Evolutionary conservation across 2,888 invertebrate genomes (phyloP).

Genomic region (Lamellibrachia columna): DNA sequence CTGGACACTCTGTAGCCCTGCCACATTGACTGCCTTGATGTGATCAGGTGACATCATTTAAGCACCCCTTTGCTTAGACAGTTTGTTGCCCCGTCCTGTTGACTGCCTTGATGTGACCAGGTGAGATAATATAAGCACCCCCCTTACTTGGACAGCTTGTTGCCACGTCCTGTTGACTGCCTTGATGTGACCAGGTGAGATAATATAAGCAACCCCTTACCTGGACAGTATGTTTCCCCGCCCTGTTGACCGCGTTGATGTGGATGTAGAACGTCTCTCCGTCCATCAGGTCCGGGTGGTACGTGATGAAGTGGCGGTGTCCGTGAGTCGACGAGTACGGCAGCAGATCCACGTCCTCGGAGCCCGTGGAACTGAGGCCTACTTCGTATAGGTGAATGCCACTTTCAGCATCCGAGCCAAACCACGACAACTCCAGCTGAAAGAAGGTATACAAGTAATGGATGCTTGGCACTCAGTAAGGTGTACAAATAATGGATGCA

Average conservation of each 20-base stretch:
- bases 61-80: background rate
- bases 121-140: background rate
- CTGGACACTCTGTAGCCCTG: no score
- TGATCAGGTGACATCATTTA: background rate
- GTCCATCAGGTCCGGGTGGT: conserved; percentile 28
- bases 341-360: conserved; percentile 42
- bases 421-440: conserved; percentile 8
- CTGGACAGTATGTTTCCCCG: background rate
- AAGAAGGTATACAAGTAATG: background rate
- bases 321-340: conserved; percentile 43
- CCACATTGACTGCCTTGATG: background rate
- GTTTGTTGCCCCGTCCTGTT: background rate
- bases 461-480: no score
- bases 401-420: conserved; percentile 31
- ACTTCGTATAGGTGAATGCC: conserved; percentile 47
- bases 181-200: no score
- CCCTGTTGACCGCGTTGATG: conserved; percentile 47
- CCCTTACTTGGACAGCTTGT: conserved; percentile 38
- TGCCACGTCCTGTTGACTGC: conserved; percentile 29
- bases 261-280: conserved; percentile 46
- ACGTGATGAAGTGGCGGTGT: conserved; percentile 40
- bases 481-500: no score
- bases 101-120: background rate
- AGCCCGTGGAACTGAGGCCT: conserved; percentile 27
- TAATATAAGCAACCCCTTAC: background rate